Percentiles rank a stretch among this genome's conserved stretches.
Conservation (phyloP, 2,888 invertebrate genomes). For the Caenorhabditis becei region DNA sequence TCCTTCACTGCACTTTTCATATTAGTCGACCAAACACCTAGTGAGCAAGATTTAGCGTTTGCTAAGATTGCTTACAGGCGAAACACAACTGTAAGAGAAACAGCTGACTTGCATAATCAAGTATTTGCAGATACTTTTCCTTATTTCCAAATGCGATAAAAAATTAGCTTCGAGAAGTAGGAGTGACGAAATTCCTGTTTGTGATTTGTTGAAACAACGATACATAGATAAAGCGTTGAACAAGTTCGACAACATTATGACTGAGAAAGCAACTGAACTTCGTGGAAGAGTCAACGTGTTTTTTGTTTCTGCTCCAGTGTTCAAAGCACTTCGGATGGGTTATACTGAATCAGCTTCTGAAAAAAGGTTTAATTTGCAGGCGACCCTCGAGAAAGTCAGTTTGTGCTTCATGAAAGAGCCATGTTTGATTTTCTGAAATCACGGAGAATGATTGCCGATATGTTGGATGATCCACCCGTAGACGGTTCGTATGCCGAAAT, state of each 20-base stretch:
- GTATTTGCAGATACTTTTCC: conserved; percentile 61
- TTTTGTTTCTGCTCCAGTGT: conserved; percentile 74
- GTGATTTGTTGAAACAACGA: conserved; percentile 71
- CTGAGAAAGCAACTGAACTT: conserved; percentile 67
- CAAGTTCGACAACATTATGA: conserved; percentile 67
- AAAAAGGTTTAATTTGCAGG: no score
- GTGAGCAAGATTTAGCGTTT: conserved; percentile 71
- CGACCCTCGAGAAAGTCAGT: conserved; percentile 63
- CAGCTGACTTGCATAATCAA: not conserved
- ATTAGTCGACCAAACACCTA: conserved; percentile 67
- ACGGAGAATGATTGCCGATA: conserved; percentile 70
- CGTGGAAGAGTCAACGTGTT: conserved; percentile 71
- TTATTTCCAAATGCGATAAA: conserved; percentile 70
- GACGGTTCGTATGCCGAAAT: conserved; percentile 67
- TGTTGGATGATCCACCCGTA: conserved; percentile 67
- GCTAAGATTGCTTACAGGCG: conserved; percentile 68
- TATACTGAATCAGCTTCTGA: no score
- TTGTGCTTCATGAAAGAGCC: conserved; percentile 72
- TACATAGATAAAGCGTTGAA: conserved; percentile 71
- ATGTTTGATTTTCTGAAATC: conserved; percentile 74
- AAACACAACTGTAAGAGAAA: conserved; percentile 61
- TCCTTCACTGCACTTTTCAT: conserved; percentile 73
- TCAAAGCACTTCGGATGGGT: conserved; percentile 70
- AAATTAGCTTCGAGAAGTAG: conserved; percentile 65
- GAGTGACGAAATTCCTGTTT: conserved; percentile 74